Conservation (phyloP, 2,797 vertebrate species). For the Pseudochirops cupreus region DNA sequence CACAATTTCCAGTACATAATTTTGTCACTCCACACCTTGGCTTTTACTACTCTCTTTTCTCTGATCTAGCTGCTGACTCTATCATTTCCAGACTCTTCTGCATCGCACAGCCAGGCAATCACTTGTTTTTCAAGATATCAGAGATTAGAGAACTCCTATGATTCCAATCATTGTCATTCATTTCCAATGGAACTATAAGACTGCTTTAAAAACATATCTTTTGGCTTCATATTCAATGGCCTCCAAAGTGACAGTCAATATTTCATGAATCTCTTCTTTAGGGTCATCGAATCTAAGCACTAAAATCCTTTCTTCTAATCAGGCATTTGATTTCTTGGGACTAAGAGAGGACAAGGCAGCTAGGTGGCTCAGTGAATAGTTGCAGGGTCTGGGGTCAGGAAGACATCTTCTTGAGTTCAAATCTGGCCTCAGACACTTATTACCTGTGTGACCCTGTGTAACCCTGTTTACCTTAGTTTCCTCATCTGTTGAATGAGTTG, state of each 20-base stretch:
- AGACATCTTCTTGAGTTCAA: not conserved
- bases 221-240: slow-evolving; percentile 9
- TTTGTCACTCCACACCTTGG: slow-evolving; percentile 25
- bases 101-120: slow-evolving; percentile 19
- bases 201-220: slow-evolving; percentile 30
- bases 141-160: not conserved
- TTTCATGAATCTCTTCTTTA: not conserved
- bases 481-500: not conserved
- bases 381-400: not conserved
- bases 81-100: slow-evolving; percentile 50
- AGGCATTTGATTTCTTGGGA: not conserved
- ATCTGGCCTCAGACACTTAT: not conserved
- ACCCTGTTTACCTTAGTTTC: too few relatives aligned
- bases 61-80: not conserved
- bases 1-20: slow-evolving; percentile 48
- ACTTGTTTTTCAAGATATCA: not conserved
- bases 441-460: not conserved
- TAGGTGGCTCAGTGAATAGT: not conserved
- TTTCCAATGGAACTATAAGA: slow-evolving; percentile 12
- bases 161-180: slow-evolving; percentile 13
- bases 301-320: not conserved
- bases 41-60: not conserved
- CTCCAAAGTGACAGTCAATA: not conserved
- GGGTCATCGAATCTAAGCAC: not conserved
- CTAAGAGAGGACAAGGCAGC: not conserved